Evolutionary conservation across 1,140 invertebrate genomes (phyloP).

Genomic region (Whitmania pigra): DNA sequence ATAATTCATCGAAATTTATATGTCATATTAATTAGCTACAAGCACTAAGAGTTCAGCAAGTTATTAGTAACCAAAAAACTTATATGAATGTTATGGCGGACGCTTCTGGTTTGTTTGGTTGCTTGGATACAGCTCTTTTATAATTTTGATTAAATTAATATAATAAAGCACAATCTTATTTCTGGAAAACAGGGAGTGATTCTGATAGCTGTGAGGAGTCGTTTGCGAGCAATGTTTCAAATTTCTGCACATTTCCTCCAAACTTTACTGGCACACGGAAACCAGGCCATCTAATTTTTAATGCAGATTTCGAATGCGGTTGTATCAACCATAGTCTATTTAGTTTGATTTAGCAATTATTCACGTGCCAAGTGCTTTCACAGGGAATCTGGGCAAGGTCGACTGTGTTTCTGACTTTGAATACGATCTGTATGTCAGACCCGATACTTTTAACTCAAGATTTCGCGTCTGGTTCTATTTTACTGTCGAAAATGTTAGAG

Average conservation of each 20-base stretch:
- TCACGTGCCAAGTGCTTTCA: slow-evolving; percentile 27
- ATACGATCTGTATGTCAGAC: slow-evolving; percentile 88
- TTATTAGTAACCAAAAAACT: too few species aligned
- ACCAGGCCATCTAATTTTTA: slow-evolving; percentile 85
- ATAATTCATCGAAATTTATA: too few species aligned
- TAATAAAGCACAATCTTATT: slow-evolving; percentile 17
- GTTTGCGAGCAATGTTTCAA: slow-evolving; percentile 81
- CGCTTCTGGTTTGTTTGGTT: too few species aligned
- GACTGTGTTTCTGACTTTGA: slow-evolving; percentile 85
- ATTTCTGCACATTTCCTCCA: slow-evolving; percentile 59
- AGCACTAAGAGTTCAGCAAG: too few species aligned
- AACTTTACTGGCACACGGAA: slow-evolving; percentile 88
- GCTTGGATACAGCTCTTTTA: not conserved
- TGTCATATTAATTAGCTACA: too few species aligned
- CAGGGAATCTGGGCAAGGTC: slow-evolving; percentile 84
- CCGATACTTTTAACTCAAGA: slow-evolving; percentile 86
- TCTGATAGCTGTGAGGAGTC: slow-evolving; percentile 81
- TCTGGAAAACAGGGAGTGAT: slow-evolving; percentile 62
- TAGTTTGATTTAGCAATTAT: not conserved
- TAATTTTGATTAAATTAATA: slow-evolving; percentile 23
- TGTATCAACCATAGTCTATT: slow-evolving; percentile 26
- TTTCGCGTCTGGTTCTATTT: slow-evolving; percentile 95
- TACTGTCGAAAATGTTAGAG: slow-evolving; percentile 84
- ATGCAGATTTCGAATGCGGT: slow-evolving; percentile 86
- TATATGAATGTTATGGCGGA: too few species aligned